A percentile compares a stretch with the other conserved stretches of the same genome.
Conservation (phyloP, 2,113 vertebrate species). For the Stictonetta naevosa region DNA sequence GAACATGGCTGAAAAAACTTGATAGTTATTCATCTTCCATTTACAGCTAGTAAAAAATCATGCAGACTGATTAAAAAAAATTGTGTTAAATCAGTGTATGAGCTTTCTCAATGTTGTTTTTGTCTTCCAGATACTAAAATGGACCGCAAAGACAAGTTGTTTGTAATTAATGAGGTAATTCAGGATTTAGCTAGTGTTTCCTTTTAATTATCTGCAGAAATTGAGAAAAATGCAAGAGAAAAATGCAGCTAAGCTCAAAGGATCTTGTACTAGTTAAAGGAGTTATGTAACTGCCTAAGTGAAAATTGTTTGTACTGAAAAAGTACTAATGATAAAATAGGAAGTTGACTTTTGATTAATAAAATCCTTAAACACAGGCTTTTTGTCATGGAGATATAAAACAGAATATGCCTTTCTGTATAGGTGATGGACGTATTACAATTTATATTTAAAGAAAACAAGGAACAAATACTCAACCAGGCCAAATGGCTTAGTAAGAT, state of each 20-base stretch:
- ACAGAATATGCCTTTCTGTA: rapidly evolving
- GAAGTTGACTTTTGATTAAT: neutral
- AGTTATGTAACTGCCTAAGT: neutral
- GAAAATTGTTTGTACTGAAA: neutral
- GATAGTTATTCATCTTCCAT: neutral
- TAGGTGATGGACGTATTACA: neutral
- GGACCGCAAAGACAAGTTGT: conserved; percentile 97
- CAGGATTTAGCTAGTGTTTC: neutral
- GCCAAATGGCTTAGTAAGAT: too few relatives aligned
- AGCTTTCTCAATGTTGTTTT: neutral
- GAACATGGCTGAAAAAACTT: neutral
- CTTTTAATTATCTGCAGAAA: neutral
- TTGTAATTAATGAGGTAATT: conserved; percentile 94
- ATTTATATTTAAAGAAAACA: neutral
- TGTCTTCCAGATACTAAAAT: conserved; percentile 93
- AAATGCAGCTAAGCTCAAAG: neutral
- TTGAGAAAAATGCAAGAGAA: neutral
- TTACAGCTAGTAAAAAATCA: neutral
- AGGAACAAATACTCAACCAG: neutral
- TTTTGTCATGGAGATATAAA: neutral
- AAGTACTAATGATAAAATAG: neutral
- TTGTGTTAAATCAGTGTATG: neutral
- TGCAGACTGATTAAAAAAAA: neutral
- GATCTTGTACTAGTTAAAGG: neutral
- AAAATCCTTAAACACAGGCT: neutral